Evolutionary conservation across 2,888 invertebrate species (phyloP).

Genomic region (Altica lythri): DNA sequence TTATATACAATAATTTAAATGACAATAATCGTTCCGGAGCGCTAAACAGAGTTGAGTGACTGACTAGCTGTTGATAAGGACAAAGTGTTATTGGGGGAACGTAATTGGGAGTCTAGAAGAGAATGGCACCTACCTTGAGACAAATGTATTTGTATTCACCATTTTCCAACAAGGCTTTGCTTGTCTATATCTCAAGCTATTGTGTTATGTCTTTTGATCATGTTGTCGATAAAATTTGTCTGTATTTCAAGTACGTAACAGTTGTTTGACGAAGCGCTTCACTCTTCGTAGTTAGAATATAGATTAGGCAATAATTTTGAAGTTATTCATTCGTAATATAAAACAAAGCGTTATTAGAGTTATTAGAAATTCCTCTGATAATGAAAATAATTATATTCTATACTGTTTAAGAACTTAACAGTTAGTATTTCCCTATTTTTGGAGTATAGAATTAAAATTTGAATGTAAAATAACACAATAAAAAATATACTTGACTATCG

Average conservation of each 20-base stretch:
- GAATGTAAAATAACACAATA: no score
- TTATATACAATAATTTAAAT: conserved; percentile 26
- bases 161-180: conserved; percentile 21
- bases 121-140: conserved; percentile 31
- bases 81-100: conserved; percentile 27
- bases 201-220: conserved; percentile 27
- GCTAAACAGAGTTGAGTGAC: conserved; percentile 25
- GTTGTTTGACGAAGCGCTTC: conserved; percentile 10
- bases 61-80: conserved; percentile 23
- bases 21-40: conserved; percentile 22
- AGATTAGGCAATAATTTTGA: conserved; percentile 6
- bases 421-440: no score
- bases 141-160: conserved; percentile 31
- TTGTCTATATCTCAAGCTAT: conserved; percentile 21
- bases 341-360: no score
- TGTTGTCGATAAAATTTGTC: conserved; percentile 26
- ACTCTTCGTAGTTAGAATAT: conserved; percentile 5
- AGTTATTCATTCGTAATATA: no score
- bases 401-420: no score
- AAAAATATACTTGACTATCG: no score
- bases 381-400: no score
- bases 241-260: conserved; percentile 7
- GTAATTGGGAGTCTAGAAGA: conserved; percentile 30
- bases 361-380: no score
- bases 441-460: no score